These are phyloP conservation scores for Syngnathus rostellatus DNA, from an alignment of 2,797 vertebrate genomes.

Conservation along the genomic window DNA sequence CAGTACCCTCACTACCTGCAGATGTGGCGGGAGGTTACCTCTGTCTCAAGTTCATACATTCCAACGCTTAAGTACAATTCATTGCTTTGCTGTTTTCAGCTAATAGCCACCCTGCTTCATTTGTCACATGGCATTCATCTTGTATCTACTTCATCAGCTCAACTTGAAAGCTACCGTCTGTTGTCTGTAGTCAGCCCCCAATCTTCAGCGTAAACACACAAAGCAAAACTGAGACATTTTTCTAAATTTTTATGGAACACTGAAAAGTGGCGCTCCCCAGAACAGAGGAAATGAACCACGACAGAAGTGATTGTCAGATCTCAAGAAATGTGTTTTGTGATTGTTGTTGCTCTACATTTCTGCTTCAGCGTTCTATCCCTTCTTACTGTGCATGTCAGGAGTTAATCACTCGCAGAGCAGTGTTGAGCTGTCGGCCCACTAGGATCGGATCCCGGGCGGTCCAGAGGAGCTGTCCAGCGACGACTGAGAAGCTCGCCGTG, in stretches of 20 bases:
- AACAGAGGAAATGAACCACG: constrained; percentile 67
- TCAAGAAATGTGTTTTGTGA: constrained; percentile 76
- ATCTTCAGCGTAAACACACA: constrained; percentile 57
- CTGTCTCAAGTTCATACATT: constrained; percentile 66
- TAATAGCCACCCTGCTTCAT: constrained; percentile 53
- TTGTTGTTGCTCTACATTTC: constrained; percentile 61
- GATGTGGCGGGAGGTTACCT: constrained; percentile 43
- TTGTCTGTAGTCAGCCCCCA: constrained; percentile 11
- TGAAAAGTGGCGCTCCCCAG: constrained; percentile 51
- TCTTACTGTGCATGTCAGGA: constrained; percentile 32
- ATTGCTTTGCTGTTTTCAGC: constrained; percentile 54
- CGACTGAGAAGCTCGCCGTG: constrained; percentile 91
- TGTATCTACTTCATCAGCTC: constrained; percentile 5
- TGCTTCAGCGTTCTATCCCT: constrained; percentile 17
- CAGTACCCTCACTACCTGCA: constrained; percentile 32
- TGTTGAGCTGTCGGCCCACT: constrained; percentile 67
- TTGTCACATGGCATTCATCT: constrained; percentile 22
- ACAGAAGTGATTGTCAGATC: constrained; percentile 97
- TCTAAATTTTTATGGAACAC: constrained; percentile 48
- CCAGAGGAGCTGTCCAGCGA: constrained; percentile 93
- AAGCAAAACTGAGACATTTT: constrained; percentile 30
- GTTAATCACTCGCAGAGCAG: constrained; percentile 22
- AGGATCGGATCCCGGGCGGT: constrained; percentile 86
- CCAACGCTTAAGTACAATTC: constrained; percentile 65
- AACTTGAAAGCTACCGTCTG: constrained; percentile 25